phyloP scores from a whole-genome alignment of 1,140 invertebrate species.

The Tetragnatha versicolor region DNA sequence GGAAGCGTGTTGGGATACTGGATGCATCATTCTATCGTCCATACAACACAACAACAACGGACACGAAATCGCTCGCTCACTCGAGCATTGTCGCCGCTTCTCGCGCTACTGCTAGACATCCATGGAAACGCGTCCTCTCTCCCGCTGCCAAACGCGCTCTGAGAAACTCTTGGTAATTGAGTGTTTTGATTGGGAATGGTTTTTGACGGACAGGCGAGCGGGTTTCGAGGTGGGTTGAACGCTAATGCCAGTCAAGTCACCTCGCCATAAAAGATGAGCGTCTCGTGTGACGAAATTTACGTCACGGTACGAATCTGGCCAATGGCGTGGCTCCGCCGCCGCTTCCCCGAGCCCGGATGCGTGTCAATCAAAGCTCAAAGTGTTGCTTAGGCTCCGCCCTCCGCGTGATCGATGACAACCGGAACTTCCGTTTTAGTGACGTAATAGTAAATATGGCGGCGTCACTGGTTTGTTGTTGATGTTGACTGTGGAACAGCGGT shows the following conservation, averaged over 20 bases:
- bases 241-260: constrained; percentile 62
- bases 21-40: constrained; percentile 67
- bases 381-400: constrained; percentile 52
- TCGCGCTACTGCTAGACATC: background rate
- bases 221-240: constrained; percentile 60
- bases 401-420: constrained; percentile 54
- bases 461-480: constrained; percentile 28
- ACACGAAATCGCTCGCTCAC: background rate
- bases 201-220: constrained; percentile 60
- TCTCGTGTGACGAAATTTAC: constrained; percentile 54
- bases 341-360: constrained; percentile 53
- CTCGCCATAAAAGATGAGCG: constrained; percentile 60
- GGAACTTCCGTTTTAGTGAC: constrained; percentile 56
- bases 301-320: constrained; percentile 37
- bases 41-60: constrained; percentile 56
- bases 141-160: background rate
- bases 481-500: no score
- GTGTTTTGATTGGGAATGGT: constrained; percentile 60
- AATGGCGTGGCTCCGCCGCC: constrained; percentile 27
- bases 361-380: constrained; percentile 56
- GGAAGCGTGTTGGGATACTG: constrained; percentile 64
- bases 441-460: constrained; percentile 46
- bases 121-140: no score
- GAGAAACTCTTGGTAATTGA: constrained; percentile 57
- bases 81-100: no score